phyloP scores from a whole-genome alignment of 2,797 vertebrate genomes.

The Echeneis naucrates region DNA sequence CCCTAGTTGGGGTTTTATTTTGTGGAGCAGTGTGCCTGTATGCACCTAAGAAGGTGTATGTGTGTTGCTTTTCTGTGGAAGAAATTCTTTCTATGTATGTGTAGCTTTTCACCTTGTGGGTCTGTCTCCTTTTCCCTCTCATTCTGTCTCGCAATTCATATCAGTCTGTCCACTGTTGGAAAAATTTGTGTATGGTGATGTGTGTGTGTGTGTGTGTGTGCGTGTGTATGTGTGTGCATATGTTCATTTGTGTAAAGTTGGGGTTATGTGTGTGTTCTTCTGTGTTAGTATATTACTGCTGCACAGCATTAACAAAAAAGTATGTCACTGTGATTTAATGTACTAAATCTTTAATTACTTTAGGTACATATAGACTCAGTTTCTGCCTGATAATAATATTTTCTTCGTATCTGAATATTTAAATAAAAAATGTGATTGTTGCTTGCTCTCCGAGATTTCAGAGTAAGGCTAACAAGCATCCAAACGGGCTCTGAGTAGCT shows the following conservation, averaged over 20 bases:
- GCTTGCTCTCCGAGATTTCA: not conserved
- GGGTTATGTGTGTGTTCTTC: not conserved
- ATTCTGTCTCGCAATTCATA: conserved; percentile 60
- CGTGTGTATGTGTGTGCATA: conserved; percentile 2
- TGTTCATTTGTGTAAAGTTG: too few species aligned
- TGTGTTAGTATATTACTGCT: conserved; percentile 16
- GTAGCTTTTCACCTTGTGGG: conserved; percentile 51
- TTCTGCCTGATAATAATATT: not conserved
- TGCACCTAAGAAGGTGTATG: not conserved
- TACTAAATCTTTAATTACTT: not conserved
- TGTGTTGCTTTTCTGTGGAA: conserved; percentile 59
- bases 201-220: conserved; percentile 8
- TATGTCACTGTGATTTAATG: not conserved
- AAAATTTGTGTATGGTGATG: conserved; percentile 20
- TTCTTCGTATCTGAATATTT: conserved; percentile 8
- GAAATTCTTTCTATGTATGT: conserved; percentile 49
- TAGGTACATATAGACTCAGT: not conserved
- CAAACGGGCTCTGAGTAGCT: not conserved
- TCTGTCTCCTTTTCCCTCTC: conserved; percentile 53
- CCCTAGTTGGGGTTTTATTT: conserved; percentile 61
- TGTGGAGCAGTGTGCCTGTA: conserved; percentile 75
- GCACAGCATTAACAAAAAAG: conserved; percentile 21
- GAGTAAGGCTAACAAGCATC: not conserved
- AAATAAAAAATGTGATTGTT: not conserved
- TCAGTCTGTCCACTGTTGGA: conserved; percentile 36